Base-by-base conservation (phyloP, 1,140 invertebrate genomes). In the Conopomorpha cramerella region DNA sequence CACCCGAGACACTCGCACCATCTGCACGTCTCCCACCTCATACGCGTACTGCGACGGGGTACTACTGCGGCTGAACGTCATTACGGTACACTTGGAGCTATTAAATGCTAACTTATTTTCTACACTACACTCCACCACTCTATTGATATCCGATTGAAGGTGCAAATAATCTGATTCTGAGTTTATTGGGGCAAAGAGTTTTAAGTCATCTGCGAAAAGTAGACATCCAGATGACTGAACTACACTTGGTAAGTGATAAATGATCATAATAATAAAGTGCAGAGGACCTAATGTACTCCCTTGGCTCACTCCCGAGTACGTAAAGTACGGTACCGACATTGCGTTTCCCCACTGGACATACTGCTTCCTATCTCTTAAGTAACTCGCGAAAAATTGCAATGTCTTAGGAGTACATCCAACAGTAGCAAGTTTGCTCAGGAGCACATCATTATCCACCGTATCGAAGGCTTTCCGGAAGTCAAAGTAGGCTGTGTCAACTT, bases 51-150 rank as follows among this genome's bases (percentile, higher is more conserved):
- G n/a, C 1, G 4, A 11, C n/a, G 23, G 33, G 2, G 10, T 13
- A 8, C 2, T 2, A 13, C 2, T 6, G 2, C 33, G 8, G 1
- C 18, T 34, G 26, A 8, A 34, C 2, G 33, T 15, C 8, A 34
- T 25, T 2, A 23, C 1, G 3, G 7, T 2, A 14, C 33, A 34
- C 14, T 34, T 34, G 2, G 18, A 6, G 6, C 11, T 14, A 15
- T 34, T 34, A n/a, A 34, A 34, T 4, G 3, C 2, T 14, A 34
- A 12, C 16, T 34, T 34, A 16, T 34, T 34, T 13, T 8, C 16
- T 11, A 8, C n/a, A 16, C 33, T 34, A 18, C 33, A 34, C 26
- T 19, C 17, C 1, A 26, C 6, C 2, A 34, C 18, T 10, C 13
- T 23, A 13, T 34, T n/a, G 23, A 34, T 34, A 10, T 34, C 33